Evolutionary conservation across 2,113 vertebrate genomes (phyloP), one percentile per base, ranked within the genome.

Genomic region (Leptobrachium leishanense): DNA sequence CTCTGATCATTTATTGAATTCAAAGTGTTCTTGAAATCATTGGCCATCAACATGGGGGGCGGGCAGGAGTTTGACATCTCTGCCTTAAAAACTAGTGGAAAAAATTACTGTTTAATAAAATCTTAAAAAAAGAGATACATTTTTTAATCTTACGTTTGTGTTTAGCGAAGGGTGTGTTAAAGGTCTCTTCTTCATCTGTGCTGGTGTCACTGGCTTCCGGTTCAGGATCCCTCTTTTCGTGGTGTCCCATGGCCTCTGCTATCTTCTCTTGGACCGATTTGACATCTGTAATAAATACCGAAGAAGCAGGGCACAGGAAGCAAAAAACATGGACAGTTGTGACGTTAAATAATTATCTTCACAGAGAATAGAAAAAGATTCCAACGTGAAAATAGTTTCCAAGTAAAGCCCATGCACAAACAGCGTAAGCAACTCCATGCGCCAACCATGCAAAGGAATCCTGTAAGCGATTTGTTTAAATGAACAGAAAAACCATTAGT

Each of bases 221-320:
- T 43, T 92, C 90, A 43, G 87, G 89, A 81, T 84, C 84, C 82
- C 84, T 78, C 6, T 74, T 83, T 6, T 75, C 70, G 80, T 84
- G 82, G 1, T 87, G 85, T 82, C 85, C 83, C 68, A 88, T 83
- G 43, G 89, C 89, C 41, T 88, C 91, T 13, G 86, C 88, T 70
- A 89, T 88, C 85, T 93, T 92, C 82, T 94, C 89, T 89, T 92
- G 92, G 70, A 92, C 92, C 87, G 89, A 92, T 90, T 92, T 92
- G 87, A 87, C 86, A 74, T 84, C 81, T 85, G 86, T 85, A 86
- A 83, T 84, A 82, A 81, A 84, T 71, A 55, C 57, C 81, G 83
- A 59, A 72, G 53, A 87, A 75, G 86, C 46, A 85, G n/a, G 43
- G 86, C 44, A 84, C 2, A 84, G 2, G 57, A 62, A 74, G 76